phyloP scores from a whole-genome alignment of 2,113 vertebrate genomes.

The Microcebus lehilahytsara region DNA sequence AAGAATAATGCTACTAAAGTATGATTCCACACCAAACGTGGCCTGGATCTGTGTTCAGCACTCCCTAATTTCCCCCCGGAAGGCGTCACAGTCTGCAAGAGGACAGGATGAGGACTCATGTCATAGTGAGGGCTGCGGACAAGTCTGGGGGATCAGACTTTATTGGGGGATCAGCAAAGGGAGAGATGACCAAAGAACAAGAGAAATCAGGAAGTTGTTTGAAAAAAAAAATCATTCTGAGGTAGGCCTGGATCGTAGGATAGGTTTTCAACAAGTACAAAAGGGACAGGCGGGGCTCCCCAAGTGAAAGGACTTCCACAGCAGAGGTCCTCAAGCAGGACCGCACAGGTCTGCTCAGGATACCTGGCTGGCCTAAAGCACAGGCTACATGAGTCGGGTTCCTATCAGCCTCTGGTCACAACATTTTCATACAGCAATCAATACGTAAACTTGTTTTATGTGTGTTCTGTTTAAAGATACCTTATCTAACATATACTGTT shows the following conservation, averaged over 20 bases:
- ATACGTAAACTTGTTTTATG: neutral
- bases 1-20: constrained; percentile 20
- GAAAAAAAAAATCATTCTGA: neutral
- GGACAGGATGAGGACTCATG: neutral
- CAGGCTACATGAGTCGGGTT: neutral
- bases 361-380: neutral
- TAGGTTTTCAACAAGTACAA: neutral
- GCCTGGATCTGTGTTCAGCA: neutral
- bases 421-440: neutral
- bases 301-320: neutral
- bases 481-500: no score
- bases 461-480: no score
- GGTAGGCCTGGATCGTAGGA: neutral
- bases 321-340: neutral
- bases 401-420: neutral
- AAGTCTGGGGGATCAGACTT: neutral
- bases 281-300: neutral
- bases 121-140: neutral
- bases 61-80: neutral
- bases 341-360: neutral
- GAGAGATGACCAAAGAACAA: neutral
- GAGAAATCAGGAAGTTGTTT: neutral
- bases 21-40: neutral
- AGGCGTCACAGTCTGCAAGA: neutral
- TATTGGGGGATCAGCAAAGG: neutral